Percentiles rank a stretch among this genome's conserved stretches.
Evolutionary conservation across 1,140 invertebrate species (phyloP).

Genomic region (Cecropterus lyciades): DNA sequence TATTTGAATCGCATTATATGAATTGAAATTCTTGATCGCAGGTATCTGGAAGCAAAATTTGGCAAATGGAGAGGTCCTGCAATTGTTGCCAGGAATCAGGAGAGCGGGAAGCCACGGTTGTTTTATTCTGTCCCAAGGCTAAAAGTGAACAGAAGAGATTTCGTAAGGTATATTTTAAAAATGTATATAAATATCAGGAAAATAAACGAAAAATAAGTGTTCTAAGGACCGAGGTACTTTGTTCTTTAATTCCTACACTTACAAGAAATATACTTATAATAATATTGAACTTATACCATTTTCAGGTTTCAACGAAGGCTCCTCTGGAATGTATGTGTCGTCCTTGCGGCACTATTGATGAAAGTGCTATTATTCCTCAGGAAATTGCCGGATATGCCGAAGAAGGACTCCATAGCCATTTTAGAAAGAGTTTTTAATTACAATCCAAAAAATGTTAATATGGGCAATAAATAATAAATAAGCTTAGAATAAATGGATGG

Average conservation of each 20-base stretch:
- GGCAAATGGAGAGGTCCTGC: conserved; percentile 97
- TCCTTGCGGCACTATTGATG: conserved; percentile 94
- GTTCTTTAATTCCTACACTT: no score
- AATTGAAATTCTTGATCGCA: conserved; percentile 59
- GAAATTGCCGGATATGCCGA: conserved; percentile 95
- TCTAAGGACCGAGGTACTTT: no score
- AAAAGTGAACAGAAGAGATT: conserved; percentile 94
- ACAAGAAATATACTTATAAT: no score
- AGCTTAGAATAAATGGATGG: not conserved
- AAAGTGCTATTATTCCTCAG: conserved; percentile 94
- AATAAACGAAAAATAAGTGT: no score
- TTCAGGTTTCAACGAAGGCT: conserved; percentile 94
- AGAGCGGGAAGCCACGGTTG: conserved; percentile 94
- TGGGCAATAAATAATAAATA: not conserved
- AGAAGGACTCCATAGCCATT: conserved; percentile 91
- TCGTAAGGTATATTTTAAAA: conserved; percentile 87
- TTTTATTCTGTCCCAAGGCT: conserved; percentile 94
- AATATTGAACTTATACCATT: conserved; percentile 3
- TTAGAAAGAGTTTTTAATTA: conserved; percentile 69
- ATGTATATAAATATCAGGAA: no score
- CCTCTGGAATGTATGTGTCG: conserved; percentile 97
- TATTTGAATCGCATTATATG: no score
- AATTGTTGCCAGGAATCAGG: conserved; percentile 98
- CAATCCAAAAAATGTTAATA: not conserved
- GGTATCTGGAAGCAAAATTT: conserved; percentile 98